Evolutionary conservation across 2,113 vertebrate genomes (phyloP), one percentile per base, ranked within the genome.

Genomic region (Calonectris borealis): DNA sequence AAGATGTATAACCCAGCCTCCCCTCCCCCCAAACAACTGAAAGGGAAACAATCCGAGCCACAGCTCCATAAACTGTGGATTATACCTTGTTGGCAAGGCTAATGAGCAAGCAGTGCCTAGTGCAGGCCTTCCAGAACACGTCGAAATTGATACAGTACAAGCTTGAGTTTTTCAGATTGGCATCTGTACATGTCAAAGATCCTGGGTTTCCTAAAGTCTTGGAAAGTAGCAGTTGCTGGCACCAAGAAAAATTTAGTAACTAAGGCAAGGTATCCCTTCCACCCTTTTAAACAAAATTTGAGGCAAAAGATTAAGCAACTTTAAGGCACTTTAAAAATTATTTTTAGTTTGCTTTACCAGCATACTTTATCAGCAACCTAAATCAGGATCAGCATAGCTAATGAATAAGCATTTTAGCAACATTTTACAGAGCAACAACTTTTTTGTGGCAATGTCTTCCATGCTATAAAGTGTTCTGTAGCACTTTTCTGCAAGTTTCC

Each of bases 261-360:
- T 97, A 98, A 98, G 95, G 78, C 95, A 94, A 95, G 58, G 83
- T 83, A 97, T 83, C 83, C 89, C 91, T 72, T 92, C 94, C 91
- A 90, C 36, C 64, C 79, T 89, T 86, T 85, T 48, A 89, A 83
- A 96, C 82, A 95, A 96, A 92, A 95, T 88, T 84, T 97, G 95
- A 98, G 97, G 97, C 97, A 95, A 98, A 97, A 75, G 44, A 93
- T 96, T 96, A 98, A 98, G 96, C 95, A 97, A 97, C 96, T 96
- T 96, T 98, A 98, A 98, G 98, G 98, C 98, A 98, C 98, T 98
- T 98, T 52, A 97, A 98, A 98, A 96, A 86, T 96, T 88, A 93
- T 82, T 89, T 89, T 93, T 48, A 49, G 34, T 95, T 78, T 77
- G 91, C 87, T 97, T 93, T 83, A 94, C 69, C 73, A 94, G 91